Evolutionary conservation across 2,113 vertebrate species (phyloP).

Genomic region (Trogon surrucura): DNA sequence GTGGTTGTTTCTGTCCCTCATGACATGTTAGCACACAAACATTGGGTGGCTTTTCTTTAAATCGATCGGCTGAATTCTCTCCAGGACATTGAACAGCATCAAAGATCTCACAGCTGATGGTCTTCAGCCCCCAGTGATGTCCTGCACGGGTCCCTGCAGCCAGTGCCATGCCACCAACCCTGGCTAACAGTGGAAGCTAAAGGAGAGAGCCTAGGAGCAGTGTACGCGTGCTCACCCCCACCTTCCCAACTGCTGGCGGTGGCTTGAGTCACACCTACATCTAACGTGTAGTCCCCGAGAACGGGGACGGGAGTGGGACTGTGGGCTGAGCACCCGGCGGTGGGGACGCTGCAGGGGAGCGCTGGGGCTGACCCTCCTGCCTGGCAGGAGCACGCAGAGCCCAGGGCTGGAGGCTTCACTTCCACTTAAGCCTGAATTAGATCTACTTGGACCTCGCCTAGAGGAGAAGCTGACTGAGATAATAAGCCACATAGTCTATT

Average conservation of each 20-base stretch:
- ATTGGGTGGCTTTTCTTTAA: background rate
- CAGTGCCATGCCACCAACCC: background rate
- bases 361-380: background rate
- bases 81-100: background rate
- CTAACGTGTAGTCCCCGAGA: background rate
- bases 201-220: background rate
- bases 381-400: background rate
- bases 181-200: background rate
- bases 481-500: background rate
- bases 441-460: background rate
- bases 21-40: background rate
- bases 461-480: background rate
- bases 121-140: background rate
- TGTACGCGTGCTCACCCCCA: background rate
- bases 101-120: background rate
- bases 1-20: background rate
- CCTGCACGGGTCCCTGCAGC: background rate
- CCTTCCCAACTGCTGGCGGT: background rate
- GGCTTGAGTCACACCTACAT: background rate
- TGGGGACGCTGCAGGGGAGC: background rate
- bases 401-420: background rate
- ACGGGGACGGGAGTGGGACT: fast-evolving
- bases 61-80: background rate
- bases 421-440: background rate
- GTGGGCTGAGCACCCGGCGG: background rate